Evolutionary conservation across 1,140 invertebrate genomes (phyloP), one percentile per base, ranked within the genome.

Genomic region (Asobara japonica): DNA sequence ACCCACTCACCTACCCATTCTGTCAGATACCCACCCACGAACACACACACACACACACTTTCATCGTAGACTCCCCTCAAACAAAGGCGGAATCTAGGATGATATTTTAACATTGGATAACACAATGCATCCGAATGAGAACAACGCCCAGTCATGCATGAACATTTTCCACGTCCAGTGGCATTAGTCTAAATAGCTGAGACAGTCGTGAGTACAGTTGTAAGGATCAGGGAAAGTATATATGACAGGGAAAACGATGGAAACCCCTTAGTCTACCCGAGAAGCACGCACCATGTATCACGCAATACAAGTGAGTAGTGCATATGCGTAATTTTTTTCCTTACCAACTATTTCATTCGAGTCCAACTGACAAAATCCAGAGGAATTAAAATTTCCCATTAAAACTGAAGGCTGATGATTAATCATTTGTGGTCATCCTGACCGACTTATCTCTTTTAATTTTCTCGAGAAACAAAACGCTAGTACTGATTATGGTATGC

Each of bases 151-250:
- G 56, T 75, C 65, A 38, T 72, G 60, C 71, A 41, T 76, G 61
- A 68, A 72, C 36, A 68, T 38, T 71, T 73, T 69, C 69, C 62
- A 56, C 56, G 38, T 72, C 62, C 62, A 66, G 67, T 68, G 38
- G 45, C 65, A 73, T 73, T 73, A 73, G 65, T 70, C 51, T 56
- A 48, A 74, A 77, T 73, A 56, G 71, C 41, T 41, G 48, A 29
- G 70, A 72, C 48, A 72, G 71, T 66, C 51, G 20, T 33, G 61
- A 72, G 65, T n/a, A 72, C 71, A 76, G 69, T 77, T 30, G 48
- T 73, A 68, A 72, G 69, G 41, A 74, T 68, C 61, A 73, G 80
- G 80, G 82, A 84, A 83, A 84, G 82, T 84, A 84, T 84, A 84
- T 80, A 84, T 84, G 83, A 82, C 80, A 76, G 79, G 69, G 77